These are phyloP conservation scores for Drosophila borborema DNA, from an alignment of 2,888 invertebrate species.

Conservation along the genomic window DNA sequence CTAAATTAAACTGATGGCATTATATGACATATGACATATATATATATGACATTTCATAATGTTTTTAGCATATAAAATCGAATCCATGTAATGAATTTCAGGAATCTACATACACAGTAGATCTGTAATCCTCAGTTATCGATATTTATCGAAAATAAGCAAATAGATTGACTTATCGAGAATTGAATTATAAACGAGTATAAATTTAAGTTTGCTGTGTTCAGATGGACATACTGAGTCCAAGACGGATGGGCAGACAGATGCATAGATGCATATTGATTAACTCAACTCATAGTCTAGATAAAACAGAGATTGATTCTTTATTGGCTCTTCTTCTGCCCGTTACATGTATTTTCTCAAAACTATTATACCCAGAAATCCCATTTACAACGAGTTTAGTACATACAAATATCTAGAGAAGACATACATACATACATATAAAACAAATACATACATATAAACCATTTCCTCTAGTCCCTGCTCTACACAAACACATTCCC, in stretches of 20 bases:
- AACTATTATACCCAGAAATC: background rate
- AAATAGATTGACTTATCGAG: background rate
- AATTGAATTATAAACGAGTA: too few relatives aligned
- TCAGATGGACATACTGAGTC: too few relatives aligned
- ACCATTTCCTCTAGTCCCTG: background rate
- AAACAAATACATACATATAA: background rate
- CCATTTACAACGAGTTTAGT: background rate
- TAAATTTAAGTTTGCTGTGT: too few relatives aligned
- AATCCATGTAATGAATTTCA: too few relatives aligned
- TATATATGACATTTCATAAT: too few relatives aligned
- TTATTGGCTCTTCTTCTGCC: background rate
- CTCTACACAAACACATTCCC: background rate
- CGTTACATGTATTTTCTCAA: background rate
- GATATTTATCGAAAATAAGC: background rate
- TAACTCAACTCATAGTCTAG: background rate
- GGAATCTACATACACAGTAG: too few relatives aligned
- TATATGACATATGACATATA: too few relatives aligned
- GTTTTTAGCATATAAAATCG: too few relatives aligned
- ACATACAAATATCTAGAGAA: background rate
- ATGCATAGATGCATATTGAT: background rate
- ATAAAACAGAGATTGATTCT: background rate
- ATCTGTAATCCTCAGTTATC: background rate
- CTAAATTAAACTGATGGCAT: too few relatives aligned
- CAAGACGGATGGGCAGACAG: too few relatives aligned
- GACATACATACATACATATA: background rate